Evolutionary conservation across 2,797 vertebrate species (phyloP).

Genomic region (Lagorchestes hirsutus): DNA sequence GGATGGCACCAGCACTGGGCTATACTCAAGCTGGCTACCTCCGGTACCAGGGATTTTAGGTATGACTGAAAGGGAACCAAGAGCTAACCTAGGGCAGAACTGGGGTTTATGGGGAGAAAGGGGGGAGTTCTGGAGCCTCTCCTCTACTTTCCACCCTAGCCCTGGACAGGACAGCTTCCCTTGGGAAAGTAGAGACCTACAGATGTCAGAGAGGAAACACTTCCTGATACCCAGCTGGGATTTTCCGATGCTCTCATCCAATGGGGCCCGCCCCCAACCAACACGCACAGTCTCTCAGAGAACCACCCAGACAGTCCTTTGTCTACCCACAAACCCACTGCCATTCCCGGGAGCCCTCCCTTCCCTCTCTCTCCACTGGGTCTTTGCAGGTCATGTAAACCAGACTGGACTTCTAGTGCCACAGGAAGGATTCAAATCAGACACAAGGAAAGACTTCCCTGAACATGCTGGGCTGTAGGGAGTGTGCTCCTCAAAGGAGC

Average conservation of each 20-base stretch:
- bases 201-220: conserved; percentile 60
- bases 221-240: conserved; percentile 70
- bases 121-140: not conserved
- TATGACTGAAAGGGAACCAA: not conserved
- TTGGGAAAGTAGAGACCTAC: conserved; percentile 20
- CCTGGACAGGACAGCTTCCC: conserved; percentile 48
- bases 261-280: conserved; percentile 4
- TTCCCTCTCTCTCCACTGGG: not conserved
- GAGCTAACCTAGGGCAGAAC: not conserved
- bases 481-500: not conserved
- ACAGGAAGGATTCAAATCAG: not conserved
- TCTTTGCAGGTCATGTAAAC: not conserved
- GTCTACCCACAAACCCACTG: conserved; percentile 11
- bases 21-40: not conserved
- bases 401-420: not conserved
- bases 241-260: conserved; percentile 59
- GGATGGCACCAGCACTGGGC: not conserved
- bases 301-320: conserved; percentile 28
- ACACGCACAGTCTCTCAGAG: conserved; percentile 40
- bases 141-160: conserved; percentile 38
- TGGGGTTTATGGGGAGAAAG: not conserved
- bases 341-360: not conserved
- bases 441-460: conserved; percentile 3
- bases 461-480: not conserved
- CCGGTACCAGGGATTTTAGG: not conserved